Evolutionary conservation across 2,888 invertebrate species (phyloP), one percentile per base, ranked within the genome.

Genomic region (Phyllotreta striolata): DNA sequence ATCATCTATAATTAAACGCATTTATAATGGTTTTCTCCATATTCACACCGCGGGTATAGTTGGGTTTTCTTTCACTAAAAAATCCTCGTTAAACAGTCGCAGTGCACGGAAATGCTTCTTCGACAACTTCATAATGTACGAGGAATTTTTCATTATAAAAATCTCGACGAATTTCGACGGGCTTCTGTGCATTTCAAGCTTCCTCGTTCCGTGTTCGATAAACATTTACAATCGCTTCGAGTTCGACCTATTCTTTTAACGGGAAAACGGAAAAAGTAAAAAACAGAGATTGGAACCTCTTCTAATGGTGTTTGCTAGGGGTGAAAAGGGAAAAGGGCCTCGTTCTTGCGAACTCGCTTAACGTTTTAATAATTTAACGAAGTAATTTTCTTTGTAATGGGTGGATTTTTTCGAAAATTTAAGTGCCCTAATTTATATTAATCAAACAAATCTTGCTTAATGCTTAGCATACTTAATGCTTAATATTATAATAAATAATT

Each of bases 121-220:
- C 49, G 35, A 49, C 49, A 49, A 49, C 49, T 49, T 49, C 35
- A 49, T 49, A 49, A 49, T 49, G 49, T 49, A 49, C 34, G 37
- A 49, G 35, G 34, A 49, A 35, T 49, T 49, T 49, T 49, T 35
- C 34, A 35, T 49, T 35, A 35, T 35, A 49, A 49, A 24, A 49
- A 35, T 35, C 49, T 35, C 8, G 35, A 7, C 35, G 49, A 49
- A 52, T 38, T 52, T 52, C 37, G 13, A 52, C 39, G 38, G 52
- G 37, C 13, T 52, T 39, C 37, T 52, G 52, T 52, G 39, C 52
- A 52, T 38, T 52, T 52, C 52, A 52, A 52, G 52, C 38, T 52
- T 52, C 52, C 52, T 52, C 38, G 52, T 52, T 52, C 24, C 52
- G 52, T 52, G 52, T 52, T 52, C 52, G 34, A 52, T 52, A 52